phyloP scores from a whole-genome alignment of 2,113 vertebrate species.

The Grallaria varia region DNA sequence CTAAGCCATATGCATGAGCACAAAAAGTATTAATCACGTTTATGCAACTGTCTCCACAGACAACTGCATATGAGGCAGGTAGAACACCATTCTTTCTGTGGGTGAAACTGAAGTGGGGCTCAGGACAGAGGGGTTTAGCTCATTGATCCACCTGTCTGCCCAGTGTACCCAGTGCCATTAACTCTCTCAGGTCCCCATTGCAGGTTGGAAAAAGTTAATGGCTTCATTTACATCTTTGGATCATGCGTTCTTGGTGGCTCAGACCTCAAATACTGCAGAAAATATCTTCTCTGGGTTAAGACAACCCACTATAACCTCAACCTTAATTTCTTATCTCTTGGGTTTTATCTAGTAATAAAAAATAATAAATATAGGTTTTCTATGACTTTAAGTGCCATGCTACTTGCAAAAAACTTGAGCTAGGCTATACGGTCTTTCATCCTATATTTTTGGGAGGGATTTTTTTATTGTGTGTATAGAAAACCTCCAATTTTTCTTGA shows the following conservation, averaged over 20 bases:
- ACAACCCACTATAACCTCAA: neutral
- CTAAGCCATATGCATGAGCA: neutral
- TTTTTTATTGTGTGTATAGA: neutral
- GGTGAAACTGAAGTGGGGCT: neutral
- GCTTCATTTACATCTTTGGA: neutral
- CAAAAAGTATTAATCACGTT: neutral
- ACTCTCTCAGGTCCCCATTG: neutral
- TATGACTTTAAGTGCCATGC: neutral
- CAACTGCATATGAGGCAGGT: too few species aligned
- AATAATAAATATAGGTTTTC: neutral
- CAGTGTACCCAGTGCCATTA: neutral
- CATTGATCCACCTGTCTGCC: neutral
- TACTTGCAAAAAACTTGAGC: neutral
- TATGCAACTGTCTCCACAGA: neutral
- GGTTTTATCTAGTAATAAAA: neutral
- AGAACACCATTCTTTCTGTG: neutral
- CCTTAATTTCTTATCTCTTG: neutral
- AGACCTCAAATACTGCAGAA: neutral
- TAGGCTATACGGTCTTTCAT: neutral
- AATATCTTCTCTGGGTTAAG: neutral
- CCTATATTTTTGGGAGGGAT: too few species aligned
- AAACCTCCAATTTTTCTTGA: neutral
- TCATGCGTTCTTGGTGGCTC: neutral
- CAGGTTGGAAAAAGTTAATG: neutral
- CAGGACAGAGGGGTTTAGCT: neutral